Base-by-base conservation (phyloP, 2,797 vertebrate species). In the Acomys russatus region DNA sequence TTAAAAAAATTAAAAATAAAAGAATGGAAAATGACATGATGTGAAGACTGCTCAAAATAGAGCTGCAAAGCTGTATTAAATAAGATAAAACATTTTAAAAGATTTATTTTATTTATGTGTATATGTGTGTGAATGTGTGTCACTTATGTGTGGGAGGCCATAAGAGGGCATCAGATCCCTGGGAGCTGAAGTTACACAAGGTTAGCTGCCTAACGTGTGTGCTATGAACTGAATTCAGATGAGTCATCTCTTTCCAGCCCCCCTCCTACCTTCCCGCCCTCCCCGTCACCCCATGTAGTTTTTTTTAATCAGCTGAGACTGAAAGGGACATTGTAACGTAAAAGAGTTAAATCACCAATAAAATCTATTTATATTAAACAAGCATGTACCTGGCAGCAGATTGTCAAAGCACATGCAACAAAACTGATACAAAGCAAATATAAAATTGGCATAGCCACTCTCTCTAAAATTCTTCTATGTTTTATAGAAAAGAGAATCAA, bases 1-100 rank as follows among this genome's bases (percentile, higher is more conserved):
- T 54, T 56, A 49, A 78, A 93, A 84, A 44, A 71, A 88, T 73
- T 35, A 78, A 88, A 91, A 88, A 10, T 82, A 91, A 93, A 93
- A 76, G 28, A 12, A 70, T 23, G 3, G 44, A 91, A 87, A 66
- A 76, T 54, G 28, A 68, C 0, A 35, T 73, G 35, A 35, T 38
- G 12, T 25, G 49, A 83, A 92, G 51, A 71, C 30, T 83, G 25
- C 35, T 70, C 51, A 68, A 70, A 92, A 76, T 51, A n/a, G 89
- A 94, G 44, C 35, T 77, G 68, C 76, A 25, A 22, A 51, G 56
- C 44, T 82, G 1, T 80, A 18, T 30, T 30, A 66, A 38, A 28
- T n/a, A 56, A 66, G 77, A 88, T 66, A 88, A 15, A 12, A 25
- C 49, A 22, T 17, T 82, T 49, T 49, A 22, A 66, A 33, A 49